Evolutionary conservation across 2,113 vertebrate genomes (phyloP).

Genomic region (Tamias sibiricus): DNA sequence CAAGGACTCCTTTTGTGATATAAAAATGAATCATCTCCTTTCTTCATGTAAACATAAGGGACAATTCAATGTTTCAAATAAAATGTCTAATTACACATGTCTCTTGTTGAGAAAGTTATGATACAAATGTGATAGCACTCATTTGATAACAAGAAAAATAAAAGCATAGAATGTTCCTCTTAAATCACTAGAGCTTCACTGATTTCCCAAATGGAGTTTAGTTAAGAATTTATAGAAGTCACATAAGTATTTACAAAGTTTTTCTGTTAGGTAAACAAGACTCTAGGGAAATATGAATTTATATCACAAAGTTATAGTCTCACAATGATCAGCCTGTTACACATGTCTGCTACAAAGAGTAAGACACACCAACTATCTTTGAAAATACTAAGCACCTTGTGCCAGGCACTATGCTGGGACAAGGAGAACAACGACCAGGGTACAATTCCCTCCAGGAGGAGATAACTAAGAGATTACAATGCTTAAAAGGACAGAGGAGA

Average conservation of each 20-base stretch:
- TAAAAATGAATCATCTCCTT: constrained; percentile 48
- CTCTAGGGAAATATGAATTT: constrained; percentile 35
- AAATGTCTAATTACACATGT: constrained; percentile 46
- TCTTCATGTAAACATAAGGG: constrained; percentile 13
- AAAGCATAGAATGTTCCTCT: not conserved
- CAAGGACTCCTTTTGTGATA: constrained; percentile 40
- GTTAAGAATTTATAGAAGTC: constrained; percentile 50
- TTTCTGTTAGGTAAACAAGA: constrained; percentile 64
- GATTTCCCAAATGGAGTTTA: constrained; percentile 8
- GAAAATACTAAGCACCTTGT: constrained; percentile 45
- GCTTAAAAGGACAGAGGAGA: too few species aligned
- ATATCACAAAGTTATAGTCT: constrained; percentile 44
- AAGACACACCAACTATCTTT: not conserved
- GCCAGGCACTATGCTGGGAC: not conserved
- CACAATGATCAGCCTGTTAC: constrained; percentile 20
- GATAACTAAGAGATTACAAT: too few species aligned
- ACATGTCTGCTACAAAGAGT: constrained; percentile 24
- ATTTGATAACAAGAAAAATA: constrained; percentile 1
- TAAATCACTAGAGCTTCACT: not conserved
- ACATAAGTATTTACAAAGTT: constrained; percentile 31
- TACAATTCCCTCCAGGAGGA: too few species aligned
- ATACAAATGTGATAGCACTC: constrained; percentile 17
- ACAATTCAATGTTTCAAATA: constrained; percentile 60
- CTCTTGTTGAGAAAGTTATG: constrained; percentile 29
- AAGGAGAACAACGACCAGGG: not conserved